A percentile compares a stretch with the other conserved stretches of the same genome.
These are phyloP conservation scores for Anastrepha obliqua DNA, from an alignment of 1,140 invertebrate species.

Conservation along the genomic window DNA sequence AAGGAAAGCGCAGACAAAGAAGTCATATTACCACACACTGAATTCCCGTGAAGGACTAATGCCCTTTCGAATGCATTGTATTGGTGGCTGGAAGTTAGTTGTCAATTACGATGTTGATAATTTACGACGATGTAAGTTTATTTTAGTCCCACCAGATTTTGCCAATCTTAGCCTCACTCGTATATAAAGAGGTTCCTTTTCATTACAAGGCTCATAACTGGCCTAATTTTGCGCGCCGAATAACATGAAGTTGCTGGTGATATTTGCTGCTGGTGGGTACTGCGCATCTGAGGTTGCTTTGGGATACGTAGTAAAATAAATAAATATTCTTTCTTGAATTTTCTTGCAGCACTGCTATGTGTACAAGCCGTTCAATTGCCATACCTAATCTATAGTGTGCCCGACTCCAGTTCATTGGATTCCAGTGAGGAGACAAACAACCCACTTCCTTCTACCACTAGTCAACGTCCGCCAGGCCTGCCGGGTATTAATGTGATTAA, in stretches of 20 bases:
- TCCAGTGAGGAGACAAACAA: no score
- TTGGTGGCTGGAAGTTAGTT: no score
- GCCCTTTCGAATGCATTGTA: no score
- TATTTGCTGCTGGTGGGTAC: not conserved
- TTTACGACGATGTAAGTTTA: no score
- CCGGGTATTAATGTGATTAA: not conserved
- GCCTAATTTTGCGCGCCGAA: not conserved
- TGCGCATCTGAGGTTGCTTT: not conserved
- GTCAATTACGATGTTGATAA: no score
- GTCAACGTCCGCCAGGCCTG: no score
- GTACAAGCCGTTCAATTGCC: slow-evolving; percentile 7
- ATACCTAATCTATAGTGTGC: not conserved
- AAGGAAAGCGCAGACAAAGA: no score
- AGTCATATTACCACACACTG: no score
- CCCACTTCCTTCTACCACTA: no score
- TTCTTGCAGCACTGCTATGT: not conserved
- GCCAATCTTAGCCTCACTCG: not conserved
- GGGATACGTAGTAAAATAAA: not conserved
- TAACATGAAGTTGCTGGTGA: slow-evolving; percentile 19
- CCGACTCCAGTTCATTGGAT: not conserved
- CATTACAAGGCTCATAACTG: not conserved
- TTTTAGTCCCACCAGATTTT: no score
- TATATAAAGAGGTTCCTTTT: not conserved
- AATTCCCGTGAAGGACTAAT: no score
- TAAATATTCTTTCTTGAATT: not conserved